phyloP scores from a whole-genome alignment of 2,888 invertebrate genomes.

The Sarcophaga caerulescens region DNA sequence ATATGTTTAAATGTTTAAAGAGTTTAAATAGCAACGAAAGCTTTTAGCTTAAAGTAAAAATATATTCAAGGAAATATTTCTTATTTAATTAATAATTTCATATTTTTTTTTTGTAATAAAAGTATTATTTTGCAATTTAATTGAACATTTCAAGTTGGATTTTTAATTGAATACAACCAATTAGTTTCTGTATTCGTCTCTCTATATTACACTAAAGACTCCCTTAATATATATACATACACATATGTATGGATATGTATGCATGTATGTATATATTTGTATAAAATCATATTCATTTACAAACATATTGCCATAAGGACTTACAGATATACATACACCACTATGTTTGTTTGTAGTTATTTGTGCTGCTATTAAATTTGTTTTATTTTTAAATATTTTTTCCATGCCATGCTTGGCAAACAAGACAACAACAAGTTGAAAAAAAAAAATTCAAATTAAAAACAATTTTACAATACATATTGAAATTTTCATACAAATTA shows the following conservation, averaged over 20 bases:
- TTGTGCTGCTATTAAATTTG: conserved; percentile 9
- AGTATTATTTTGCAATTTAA: neutral
- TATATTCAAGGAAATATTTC: no score
- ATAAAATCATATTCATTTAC: no score
- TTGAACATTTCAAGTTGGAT: neutral
- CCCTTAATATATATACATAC: neutral
- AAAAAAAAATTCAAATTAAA: neutral
- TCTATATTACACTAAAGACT: neutral
- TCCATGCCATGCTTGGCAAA: neutral
- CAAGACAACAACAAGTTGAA: neutral
- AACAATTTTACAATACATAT: conserved; percentile 20
- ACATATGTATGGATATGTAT: neutral
- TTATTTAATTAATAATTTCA: no score
- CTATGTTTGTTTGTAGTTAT: neutral
- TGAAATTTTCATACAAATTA: conserved; percentile 38
- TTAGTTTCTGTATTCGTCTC: neutral
- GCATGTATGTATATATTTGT: no score
- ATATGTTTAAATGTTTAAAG: no score
- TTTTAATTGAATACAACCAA: neutral
- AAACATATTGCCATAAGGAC: no score
- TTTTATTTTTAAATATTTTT: conserved; percentile 8
- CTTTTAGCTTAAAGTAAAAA: no score
- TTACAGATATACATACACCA: neutral
- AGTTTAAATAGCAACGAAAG: no score
- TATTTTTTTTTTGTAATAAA: neutral